These are phyloP conservation scores for Amiota communis DNA, from an alignment of 2,888 invertebrate species.

Conservation along the genomic window DNA sequence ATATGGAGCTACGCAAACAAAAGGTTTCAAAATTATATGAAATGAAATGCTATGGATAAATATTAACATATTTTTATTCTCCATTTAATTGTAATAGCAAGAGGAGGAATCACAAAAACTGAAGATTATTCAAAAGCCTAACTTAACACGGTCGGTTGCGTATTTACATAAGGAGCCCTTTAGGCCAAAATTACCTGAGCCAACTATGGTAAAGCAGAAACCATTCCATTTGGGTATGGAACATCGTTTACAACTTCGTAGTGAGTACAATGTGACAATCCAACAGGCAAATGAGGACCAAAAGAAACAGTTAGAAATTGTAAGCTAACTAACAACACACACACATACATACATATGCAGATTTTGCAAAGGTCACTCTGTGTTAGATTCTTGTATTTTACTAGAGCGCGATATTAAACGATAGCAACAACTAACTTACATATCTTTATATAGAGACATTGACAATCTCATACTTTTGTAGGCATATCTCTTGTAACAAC, in stretches of 20 bases:
- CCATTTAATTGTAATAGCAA: no score
- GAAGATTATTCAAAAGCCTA: slow-evolving; percentile 43
- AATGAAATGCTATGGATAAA: background rate
- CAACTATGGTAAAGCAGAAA: slow-evolving; percentile 46
- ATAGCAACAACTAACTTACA: no score
- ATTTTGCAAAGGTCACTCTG: no score
- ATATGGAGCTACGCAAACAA: slow-evolving; percentile 49
- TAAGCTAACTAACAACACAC: slow-evolving; percentile 32
- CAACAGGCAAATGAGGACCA: slow-evolving; percentile 57
- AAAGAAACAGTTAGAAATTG: slow-evolving; percentile 65
- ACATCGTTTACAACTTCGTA: slow-evolving; percentile 65
- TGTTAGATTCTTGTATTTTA: no score
- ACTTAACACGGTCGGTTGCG: slow-evolving; percentile 43
- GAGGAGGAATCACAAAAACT: slow-evolving; percentile 42
- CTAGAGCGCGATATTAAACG: no score
- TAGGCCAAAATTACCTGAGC: slow-evolving; percentile 52
- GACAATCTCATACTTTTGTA: no score
- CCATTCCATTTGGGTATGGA: slow-evolving; percentile 68
- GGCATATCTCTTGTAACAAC: no score
- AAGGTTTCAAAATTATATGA: slow-evolving; percentile 45
- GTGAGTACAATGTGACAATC: slow-evolving; percentile 61
- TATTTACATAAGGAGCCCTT: slow-evolving; percentile 60
- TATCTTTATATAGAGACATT: no score
- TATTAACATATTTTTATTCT: no score
- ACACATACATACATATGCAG: background rate